phyloP scores from a whole-genome alignment of 2,113 vertebrate species.

The Nothobranchius furzeri region DNA sequence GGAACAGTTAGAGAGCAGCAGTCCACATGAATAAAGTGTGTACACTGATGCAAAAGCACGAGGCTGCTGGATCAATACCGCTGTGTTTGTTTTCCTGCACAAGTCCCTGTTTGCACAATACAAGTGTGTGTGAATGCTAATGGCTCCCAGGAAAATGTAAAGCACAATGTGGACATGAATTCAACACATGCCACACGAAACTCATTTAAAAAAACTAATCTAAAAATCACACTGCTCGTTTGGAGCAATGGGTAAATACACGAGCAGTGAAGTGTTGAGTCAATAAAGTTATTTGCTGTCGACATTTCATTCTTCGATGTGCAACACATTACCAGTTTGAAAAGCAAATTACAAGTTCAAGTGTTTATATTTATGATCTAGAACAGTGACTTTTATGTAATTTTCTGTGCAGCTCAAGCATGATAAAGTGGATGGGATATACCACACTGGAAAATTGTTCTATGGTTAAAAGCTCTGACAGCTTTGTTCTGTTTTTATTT shows the following conservation, averaged over 20 bases:
- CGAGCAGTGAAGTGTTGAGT: slow-evolving; percentile 15
- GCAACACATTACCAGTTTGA: not conserved
- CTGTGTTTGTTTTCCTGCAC: slow-evolving; percentile 65
- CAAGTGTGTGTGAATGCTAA: slow-evolving; percentile 14
- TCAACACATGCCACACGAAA: slow-evolving; percentile 14
- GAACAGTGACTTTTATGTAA: slow-evolving; percentile 1
- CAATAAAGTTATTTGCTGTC: slow-evolving; percentile 17
- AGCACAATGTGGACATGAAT: slow-evolving; percentile 32
- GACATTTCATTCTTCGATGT: slow-evolving; percentile 1
- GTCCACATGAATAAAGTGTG: slow-evolving; percentile 53
- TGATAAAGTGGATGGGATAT: too few relatives aligned
- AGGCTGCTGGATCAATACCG: slow-evolving; percentile 58
- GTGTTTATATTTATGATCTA: slow-evolving; percentile 9
- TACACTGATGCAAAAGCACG: slow-evolving; percentile 65
- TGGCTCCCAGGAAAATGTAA: slow-evolving; percentile 29
- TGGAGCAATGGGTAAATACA: slow-evolving; percentile 21
- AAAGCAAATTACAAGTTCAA: not conserved
- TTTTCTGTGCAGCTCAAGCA: too few relatives aligned
- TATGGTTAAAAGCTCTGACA: too few relatives aligned
- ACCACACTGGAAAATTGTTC: too few relatives aligned
- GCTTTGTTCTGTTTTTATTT: too few relatives aligned
- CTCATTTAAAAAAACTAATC: slow-evolving; percentile 24
- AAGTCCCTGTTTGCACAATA: slow-evolving; percentile 46
- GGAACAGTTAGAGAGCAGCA: slow-evolving; percentile 44
- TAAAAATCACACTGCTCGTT: slow-evolving; percentile 11